Evolutionary conservation across 2,113 vertebrate species (phyloP).

Genomic region (Maccullochella peelii): DNA sequence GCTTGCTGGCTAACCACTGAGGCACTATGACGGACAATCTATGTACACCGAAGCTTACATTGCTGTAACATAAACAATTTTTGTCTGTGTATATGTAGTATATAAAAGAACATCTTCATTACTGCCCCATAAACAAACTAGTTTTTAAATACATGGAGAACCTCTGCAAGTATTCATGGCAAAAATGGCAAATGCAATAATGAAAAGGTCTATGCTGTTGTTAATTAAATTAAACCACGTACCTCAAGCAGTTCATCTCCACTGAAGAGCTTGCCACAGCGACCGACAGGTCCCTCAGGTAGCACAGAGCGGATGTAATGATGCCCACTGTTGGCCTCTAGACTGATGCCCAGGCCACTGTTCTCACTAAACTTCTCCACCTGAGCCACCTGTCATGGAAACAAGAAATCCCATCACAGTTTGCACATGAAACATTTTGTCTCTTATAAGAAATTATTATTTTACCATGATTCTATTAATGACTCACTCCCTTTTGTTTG

Average conservation of each 20-base stretch:
- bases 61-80: neutral
- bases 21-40: neutral
- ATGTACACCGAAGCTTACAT: neutral
- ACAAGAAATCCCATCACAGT: neutral
- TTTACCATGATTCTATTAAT: neutral
- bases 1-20: neutral
- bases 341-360: conserved; percentile 95
- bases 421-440: neutral
- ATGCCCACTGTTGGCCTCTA: conserved; percentile 92
- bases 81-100: neutral
- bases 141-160: neutral
- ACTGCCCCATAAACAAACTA: neutral
- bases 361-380: conserved; percentile 95
- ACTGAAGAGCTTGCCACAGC: conserved; percentile 91
- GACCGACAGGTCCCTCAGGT: conserved; percentile 95
- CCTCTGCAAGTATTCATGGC: neutral
- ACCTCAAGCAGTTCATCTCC: conserved; percentile 97
- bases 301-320: conserved; percentile 96
- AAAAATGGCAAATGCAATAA: neutral
- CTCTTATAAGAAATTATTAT: neutral
- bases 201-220: neutral
- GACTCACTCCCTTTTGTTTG: neutral
- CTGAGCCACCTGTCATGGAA: conserved; percentile 87
- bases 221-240: neutral
- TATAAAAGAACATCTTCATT: neutral